These are phyloP conservation scores for Ceratina calcarata DNA, from an alignment of 1,140 invertebrate genomes.

Conservation along the genomic window DNA sequence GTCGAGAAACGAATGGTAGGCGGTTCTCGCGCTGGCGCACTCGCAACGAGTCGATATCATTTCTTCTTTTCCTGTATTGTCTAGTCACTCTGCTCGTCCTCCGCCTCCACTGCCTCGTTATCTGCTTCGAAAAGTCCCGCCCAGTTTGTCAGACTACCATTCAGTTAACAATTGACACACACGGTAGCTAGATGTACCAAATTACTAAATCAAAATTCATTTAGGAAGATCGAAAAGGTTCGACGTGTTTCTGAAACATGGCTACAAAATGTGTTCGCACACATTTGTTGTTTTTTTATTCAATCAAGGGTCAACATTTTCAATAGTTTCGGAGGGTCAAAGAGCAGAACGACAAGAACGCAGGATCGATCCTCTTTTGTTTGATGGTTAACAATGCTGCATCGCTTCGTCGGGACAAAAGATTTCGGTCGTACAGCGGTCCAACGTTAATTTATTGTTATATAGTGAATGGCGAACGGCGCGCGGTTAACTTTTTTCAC, in stretches of 20 bases:
- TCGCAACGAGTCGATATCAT: conserved; percentile 54
- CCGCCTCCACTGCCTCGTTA: conserved; percentile 51
- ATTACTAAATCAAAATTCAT: not conserved
- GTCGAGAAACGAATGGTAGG: conserved; percentile 60
- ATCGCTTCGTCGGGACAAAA: conserved; percentile 58
- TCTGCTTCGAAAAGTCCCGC: conserved; percentile 65
- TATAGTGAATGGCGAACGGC: conserved; percentile 48
- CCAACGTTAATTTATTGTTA: conserved; percentile 65
- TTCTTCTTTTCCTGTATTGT: conserved; percentile 69
- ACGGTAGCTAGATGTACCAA: no score
- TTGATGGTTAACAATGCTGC: conserved; percentile 57
- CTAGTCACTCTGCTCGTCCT: conserved; percentile 72
- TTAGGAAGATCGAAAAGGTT: not conserved
- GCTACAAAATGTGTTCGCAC: not conserved
- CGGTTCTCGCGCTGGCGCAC: conserved; percentile 74
- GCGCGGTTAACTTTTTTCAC: conserved; percentile 19
- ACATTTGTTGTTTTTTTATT: not conserved
- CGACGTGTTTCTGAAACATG: not conserved
- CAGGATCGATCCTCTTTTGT: conserved; percentile 56
- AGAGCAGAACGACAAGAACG: conserved; percentile 35
- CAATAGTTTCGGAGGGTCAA: conserved; percentile 43
- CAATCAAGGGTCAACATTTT: conserved; percentile 32
- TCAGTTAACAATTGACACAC: no score
- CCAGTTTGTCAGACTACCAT: conserved; percentile 46
- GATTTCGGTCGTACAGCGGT: conserved; percentile 53